Evolutionary conservation across 2,888 invertebrate species (phyloP).

Genomic region (Morpho deidamia): DNA sequence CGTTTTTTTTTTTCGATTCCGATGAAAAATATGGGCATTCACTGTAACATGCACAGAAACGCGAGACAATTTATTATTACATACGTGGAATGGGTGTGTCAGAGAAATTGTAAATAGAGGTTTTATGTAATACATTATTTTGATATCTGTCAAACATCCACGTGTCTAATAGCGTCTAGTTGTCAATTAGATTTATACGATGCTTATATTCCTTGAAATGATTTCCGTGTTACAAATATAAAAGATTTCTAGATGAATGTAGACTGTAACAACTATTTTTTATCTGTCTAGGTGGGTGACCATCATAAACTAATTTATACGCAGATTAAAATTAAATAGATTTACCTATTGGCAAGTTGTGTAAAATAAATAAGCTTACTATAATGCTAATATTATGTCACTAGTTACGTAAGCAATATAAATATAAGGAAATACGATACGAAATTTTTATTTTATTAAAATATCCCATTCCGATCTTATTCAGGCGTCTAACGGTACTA

Average conservation of each 20-base stretch:
- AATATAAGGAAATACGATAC: conserved; percentile 72
- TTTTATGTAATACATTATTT: conserved; percentile 70
- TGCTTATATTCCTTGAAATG: conserved; percentile 73
- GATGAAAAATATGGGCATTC: conserved; percentile 4
- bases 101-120: conserved; percentile 72
- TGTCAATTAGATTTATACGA: conserved; percentile 72
- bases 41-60: conserved; percentile 44
- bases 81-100: conserved; percentile 65
- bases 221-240: conserved; percentile 50
- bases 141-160: conserved; percentile 64
- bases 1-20: conserved; percentile 5
- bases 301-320: conserved; percentile 77
- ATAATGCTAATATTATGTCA: conserved; percentile 77
- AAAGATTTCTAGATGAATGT: conserved; percentile 59
- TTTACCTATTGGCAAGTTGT: conserved; percentile 75
- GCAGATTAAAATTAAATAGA: conserved; percentile 69
- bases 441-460: conserved; percentile 39
- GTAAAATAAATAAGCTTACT: conserved; percentile 78
- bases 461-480: background rate
- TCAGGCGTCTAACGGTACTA: too few relatives aligned
- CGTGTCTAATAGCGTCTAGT: conserved; percentile 67
- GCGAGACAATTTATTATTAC: conserved; percentile 63
- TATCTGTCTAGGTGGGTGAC: conserved; percentile 75
- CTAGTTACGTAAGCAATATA: conserved; percentile 79
- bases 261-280: conserved; percentile 74